These are phyloP conservation scores for Limnodromus scolopaceus DNA, from an alignment of 2,797 vertebrate genomes.

Conservation along the genomic window DNA sequence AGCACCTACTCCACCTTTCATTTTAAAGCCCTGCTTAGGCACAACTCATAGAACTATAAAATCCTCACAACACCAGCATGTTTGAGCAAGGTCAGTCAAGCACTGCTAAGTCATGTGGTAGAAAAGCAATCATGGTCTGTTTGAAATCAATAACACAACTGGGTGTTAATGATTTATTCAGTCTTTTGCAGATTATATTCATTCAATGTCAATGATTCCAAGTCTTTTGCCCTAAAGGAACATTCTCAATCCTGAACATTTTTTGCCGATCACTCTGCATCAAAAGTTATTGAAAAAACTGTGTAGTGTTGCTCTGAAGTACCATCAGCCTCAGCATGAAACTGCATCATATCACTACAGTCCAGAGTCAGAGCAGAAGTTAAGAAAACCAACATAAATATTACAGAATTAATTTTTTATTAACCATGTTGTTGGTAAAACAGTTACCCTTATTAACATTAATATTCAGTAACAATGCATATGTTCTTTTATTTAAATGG, in stretches of 20 bases:
- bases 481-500: background rate
- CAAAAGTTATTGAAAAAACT: background rate
- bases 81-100: background rate
- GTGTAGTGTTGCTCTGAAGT: background rate
- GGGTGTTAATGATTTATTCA: background rate
- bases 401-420: background rate
- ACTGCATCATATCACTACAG: background rate
- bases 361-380: background rate
- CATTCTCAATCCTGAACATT: background rate
- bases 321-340: background rate
- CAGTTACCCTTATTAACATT: background rate
- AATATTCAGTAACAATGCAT: background rate
- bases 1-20: background rate
- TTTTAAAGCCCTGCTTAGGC: background rate
- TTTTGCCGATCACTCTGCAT: background rate
- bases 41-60: background rate
- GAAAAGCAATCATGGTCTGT: background rate
- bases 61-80: background rate
- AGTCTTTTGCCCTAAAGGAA: background rate
- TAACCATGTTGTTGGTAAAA: background rate
- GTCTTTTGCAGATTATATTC: background rate
- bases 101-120: background rate
- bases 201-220: slow-evolving; percentile 25
- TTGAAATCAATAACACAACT: slow-evolving; percentile 12
- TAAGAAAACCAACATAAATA: background rate